Base-by-base conservation (phyloP, 2,888 invertebrate species). In the Zygogramma bicolorata region DNA sequence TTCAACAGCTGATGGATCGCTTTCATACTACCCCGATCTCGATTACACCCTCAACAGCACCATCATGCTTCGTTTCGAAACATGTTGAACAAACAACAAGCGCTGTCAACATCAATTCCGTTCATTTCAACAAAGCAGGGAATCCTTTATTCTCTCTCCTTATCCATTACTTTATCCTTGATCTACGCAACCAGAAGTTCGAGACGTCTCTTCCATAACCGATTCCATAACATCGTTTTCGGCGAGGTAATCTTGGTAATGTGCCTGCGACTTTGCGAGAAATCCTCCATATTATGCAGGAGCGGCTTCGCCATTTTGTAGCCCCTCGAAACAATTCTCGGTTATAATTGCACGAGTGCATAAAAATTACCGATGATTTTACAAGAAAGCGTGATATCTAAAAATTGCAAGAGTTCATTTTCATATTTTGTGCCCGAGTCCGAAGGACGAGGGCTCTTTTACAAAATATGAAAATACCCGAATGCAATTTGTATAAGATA, bases 211-310 rank as follows among this genome's bases (percentile, higher is more conserved):
- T 53, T 53, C 27, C 27, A 53, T 53, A 18, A 53, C 22, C 22
- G 25, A 27, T 53, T 53, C 53, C 25, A 25, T 53, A 53, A 53
- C 53, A 53, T 53, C 53, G 53, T 53, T 53, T 53, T 22, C 13
- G n/a, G 22, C n/a, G n/a, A n/a, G 53, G 53, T 53, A 53, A 53
- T 25, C 53, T 25, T 6, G 13, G 53, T 53, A 27, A 53, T 27
- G 53, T 53, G 15, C 53, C n/a, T 10, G 10, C 22, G 10, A 22
- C 20, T 20, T 6, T n/a, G 49, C 8, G 20, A 49, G 20, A 49
- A 22, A 49, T 49, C 49, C 4, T 10, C n/a, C 10, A 3, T 10
- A n/a, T 6, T 7, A 10, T 13, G 7, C 49, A 20, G 22, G 49
- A 20, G 22, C n/a, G 49, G 22, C 20, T 49, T 8, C 49, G 49